Evolutionary conservation across 2,888 invertebrate genomes (phyloP).

Genomic region (Drosophila kambysellisi): DNA sequence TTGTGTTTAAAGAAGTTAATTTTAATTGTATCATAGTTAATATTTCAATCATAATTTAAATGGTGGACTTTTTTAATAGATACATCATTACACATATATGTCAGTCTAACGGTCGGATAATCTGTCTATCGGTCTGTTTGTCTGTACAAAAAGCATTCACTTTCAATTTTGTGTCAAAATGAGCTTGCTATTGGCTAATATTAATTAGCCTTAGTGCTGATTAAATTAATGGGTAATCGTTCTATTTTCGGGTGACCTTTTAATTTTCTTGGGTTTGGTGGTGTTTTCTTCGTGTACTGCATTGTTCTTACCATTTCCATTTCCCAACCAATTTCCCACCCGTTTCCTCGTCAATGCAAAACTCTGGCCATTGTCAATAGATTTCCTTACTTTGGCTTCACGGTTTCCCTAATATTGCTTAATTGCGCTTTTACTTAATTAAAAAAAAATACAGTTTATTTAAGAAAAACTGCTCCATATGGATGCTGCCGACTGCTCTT

Average conservation of each 20-base stretch:
- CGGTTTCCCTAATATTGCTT: slow-evolving; percentile 29
- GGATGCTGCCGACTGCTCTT: neutral
- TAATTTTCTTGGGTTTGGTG: neutral
- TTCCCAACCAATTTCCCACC: neutral
- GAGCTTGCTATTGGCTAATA: neutral
- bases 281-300: neutral
- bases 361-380: slow-evolving; percentile 31
- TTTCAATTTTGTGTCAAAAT: neutral
- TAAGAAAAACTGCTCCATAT: neutral
- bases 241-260: neutral
- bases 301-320: neutral
- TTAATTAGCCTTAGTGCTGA: neutral
- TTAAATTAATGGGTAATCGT: neutral
- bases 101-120: neutral
- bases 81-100: neutral
- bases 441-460: slow-evolving; percentile 4
- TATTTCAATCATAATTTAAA: neutral
- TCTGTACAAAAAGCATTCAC: neutral
- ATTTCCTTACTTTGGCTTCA: slow-evolving; percentile 40
- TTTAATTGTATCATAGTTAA: neutral
- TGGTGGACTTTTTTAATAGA: fast-evolving
- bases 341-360: neutral
- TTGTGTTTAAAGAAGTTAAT: neutral
- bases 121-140: neutral
- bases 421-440: slow-evolving; percentile 49